These are phyloP conservation scores for Synergus itoensis DNA, from an alignment of 2,888 invertebrate genomes.

Conservation along the genomic window DNA sequence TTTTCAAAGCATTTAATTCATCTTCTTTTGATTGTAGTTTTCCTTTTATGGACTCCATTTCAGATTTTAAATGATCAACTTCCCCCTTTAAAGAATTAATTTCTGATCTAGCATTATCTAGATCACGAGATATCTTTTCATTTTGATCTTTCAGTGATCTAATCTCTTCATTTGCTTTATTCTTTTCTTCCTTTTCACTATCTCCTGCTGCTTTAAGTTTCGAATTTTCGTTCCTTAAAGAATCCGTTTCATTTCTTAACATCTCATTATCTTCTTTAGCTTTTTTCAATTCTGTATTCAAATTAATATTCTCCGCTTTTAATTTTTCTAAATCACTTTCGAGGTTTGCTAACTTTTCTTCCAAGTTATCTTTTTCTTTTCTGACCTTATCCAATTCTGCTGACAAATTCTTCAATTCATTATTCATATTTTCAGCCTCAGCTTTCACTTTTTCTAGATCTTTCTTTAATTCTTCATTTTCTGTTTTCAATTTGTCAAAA, in stretches of 20 bases:
- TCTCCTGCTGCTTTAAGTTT: slow-evolving; percentile 51
- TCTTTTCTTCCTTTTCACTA: slow-evolving; percentile 44
- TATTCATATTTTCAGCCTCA: slow-evolving; percentile 41
- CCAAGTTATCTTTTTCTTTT: slow-evolving; percentile 44
- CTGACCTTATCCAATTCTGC: slow-evolving; percentile 43
- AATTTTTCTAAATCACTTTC: slow-evolving; percentile 46
- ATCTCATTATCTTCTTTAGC: slow-evolving; percentile 45
- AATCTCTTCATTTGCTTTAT: slow-evolving; percentile 24
- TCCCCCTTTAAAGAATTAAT: slow-evolving; percentile 6
- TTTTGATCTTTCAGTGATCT: slow-evolving; percentile 32
- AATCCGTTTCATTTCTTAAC: slow-evolving; percentile 45
- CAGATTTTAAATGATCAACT: slow-evolving; percentile 20
- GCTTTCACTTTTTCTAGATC: neutral
- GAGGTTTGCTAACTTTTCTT: neutral
- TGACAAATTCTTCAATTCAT: slow-evolving; percentile 46
- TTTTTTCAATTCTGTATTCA: slow-evolving; percentile 53
- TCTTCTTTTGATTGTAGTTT: neutral
- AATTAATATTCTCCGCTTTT: slow-evolving; percentile 55
- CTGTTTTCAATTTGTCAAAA: slow-evolving; percentile 1
- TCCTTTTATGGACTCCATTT: neutral
- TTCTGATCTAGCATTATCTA: slow-evolving; percentile 33
- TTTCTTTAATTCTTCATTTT: slow-evolving; percentile 4
- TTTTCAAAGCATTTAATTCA: slow-evolving; percentile 51
- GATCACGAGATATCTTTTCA: slow-evolving; percentile 2
- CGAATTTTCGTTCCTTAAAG: slow-evolving; percentile 47